Conservation (phyloP, 1,140 invertebrate genomes). For the Rhagoletis pomonella region DNA sequence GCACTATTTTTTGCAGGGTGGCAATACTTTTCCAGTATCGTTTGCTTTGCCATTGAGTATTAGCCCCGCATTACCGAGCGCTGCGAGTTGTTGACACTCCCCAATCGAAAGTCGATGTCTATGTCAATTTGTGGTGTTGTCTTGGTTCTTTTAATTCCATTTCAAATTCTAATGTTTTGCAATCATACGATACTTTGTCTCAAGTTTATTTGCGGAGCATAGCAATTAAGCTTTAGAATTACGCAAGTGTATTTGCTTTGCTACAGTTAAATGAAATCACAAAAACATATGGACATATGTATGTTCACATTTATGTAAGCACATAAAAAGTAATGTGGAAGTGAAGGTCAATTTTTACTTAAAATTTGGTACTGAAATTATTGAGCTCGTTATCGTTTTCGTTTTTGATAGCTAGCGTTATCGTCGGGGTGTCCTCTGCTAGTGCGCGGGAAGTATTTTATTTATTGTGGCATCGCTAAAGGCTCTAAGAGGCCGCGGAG, state of each 20-base stretch:
- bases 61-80: neutral
- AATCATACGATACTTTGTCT: constrained; percentile 29
- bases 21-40: neutral
- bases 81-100: neutral
- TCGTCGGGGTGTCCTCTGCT: too few species aligned
- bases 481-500: too few species aligned
- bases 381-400: too few species aligned
- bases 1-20: too few species aligned
- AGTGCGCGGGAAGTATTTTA: too few species aligned
- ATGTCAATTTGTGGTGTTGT: constrained; percentile 43
- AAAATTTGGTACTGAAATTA: too few species aligned
- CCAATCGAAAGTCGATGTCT: neutral
- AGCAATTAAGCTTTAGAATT: constrained; percentile 10
- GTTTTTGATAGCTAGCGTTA: too few species aligned
- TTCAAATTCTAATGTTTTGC: constrained; percentile 30
- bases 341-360: neutral
- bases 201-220: constrained; percentile 36
- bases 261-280: neutral
- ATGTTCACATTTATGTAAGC: too few species aligned
- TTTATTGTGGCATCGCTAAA: too few species aligned
- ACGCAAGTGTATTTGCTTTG: neutral
- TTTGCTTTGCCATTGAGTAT: neutral
- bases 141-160: constrained; percentile 4
- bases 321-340: neutral
- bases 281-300: too few species aligned